Base-by-base conservation (phyloP, 2,888 invertebrate species). In the Epirrhoe alternata region DNA sequence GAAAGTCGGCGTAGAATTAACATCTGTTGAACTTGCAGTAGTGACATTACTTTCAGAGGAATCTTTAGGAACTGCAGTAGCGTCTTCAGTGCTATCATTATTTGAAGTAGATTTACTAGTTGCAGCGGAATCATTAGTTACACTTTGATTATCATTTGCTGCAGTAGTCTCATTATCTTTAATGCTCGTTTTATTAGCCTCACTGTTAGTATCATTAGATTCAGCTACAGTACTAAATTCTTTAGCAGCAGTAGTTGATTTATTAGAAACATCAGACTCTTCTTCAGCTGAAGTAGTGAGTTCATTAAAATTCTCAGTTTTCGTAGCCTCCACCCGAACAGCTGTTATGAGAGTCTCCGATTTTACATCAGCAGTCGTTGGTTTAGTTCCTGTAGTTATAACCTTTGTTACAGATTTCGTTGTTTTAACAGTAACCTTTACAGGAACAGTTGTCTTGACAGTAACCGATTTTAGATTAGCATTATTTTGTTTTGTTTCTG, bases 151-250 rank as follows among this genome's bases (percentile, higher is more conserved):
- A 16, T 14, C 5, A 47, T 6, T 16, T 7, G 47, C 35, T 53
- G 35, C 10, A 30, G 54, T 6, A 30, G 38, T 14, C 10, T 31
- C 38, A 57, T 8, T 16, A 49, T 6, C 16, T 17, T 10, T 24
- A 42, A 42, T 17, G 42, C 12, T 35, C n/a, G 50, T 4, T 14
- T 35, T 58, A 58, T n/a, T 50, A 58, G 35, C 3, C 12, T 42
- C 12, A 12, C 0, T 12, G 38, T 4, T 42, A 42, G 24, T 24
- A 24, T 24, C 24, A 24, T 24, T 24, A 24, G 24, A 24, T 24
- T 24, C 24, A 24, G 38, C 38, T 38, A 16, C 50, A 14, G 47
- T 38, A 14, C n/a, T 42, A 12, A 54, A 17, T 56, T 12, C 12
- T 31, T 30, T 47, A 14, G 16, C 38, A 5, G 42, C 12, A 38